phyloP scores from a whole-genome alignment of 1,140 invertebrate genomes.

The Galleria mellonella region DNA sequence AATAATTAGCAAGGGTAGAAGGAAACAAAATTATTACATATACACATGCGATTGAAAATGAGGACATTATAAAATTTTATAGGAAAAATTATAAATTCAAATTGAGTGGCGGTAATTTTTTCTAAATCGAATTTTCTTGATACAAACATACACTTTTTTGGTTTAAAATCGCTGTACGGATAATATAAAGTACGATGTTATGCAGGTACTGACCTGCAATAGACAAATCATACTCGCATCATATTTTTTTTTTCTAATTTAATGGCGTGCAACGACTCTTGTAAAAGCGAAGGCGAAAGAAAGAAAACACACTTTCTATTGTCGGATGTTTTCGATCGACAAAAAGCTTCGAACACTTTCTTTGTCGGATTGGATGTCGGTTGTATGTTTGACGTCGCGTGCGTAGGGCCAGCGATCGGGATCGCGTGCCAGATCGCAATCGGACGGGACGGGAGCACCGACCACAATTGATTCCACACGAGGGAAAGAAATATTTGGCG shows the following conservation, averaged over 20 bases:
- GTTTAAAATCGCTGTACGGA: no score
- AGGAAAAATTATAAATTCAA: conserved; percentile 15
- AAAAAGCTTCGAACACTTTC: neutral
- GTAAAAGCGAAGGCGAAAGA: conserved; percentile 25
- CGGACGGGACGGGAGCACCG: conserved; percentile 41
- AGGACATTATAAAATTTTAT: conserved; percentile 28
- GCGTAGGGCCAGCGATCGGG: conserved; percentile 50
- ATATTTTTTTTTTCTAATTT: no score
- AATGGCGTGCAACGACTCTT: no score
- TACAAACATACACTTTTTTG: no score
- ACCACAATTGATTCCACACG: conserved; percentile 62
- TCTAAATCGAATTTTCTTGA: no score
- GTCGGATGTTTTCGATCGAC: neutral
- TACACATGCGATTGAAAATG: no score
- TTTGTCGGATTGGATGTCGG: neutral
- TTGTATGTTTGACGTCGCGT: conserved; percentile 27
- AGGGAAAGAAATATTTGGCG: conserved; percentile 14
- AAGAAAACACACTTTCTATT: neutral
- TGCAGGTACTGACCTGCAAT: no score
- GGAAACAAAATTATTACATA: conserved; percentile 12
- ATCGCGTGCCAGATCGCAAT: conserved; percentile 64
- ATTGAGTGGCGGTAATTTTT: no score
- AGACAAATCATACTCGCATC: no score
- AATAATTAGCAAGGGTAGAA: conserved; percentile 9
- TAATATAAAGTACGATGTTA: no score